phyloP scores from a whole-genome alignment of 2,888 invertebrate genomes.

The Ichneumoninae sp. region DNA sequence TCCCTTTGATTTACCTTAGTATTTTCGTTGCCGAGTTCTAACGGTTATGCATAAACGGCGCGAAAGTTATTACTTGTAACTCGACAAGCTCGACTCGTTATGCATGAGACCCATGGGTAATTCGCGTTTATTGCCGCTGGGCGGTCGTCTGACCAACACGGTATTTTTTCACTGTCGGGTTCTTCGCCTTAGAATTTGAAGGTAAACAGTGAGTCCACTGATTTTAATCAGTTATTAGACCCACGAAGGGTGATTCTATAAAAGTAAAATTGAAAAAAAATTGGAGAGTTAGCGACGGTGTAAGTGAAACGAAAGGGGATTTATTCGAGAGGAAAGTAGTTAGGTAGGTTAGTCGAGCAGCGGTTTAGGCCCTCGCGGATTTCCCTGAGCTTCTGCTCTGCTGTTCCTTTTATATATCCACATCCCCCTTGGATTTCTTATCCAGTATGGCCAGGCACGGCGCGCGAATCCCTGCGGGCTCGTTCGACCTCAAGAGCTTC shows the following conservation, averaged over 20 bases:
- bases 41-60: constrained; percentile 3
- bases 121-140: constrained; percentile 15
- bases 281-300: background rate
- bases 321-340: constrained; percentile 43
- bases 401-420: constrained; percentile 56
- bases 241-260: background rate
- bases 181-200: background rate
- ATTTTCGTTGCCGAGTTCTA: background rate
- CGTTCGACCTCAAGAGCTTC: constrained; percentile 65
- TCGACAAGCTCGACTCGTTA: background rate
- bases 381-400: constrained; percentile 35
- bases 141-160: constrained; percentile 18
- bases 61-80: background rate
- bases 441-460: constrained; percentile 55
- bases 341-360: constrained; percentile 49
- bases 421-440: constrained; percentile 55
- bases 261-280: constrained; percentile 8
- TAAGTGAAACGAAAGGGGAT: constrained; percentile 45
- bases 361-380: constrained; percentile 57
- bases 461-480: constrained; percentile 60
- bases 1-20: background rate
- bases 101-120: constrained; percentile 20
- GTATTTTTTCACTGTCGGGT: constrained; percentile 28
- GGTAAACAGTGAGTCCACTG: background rate
- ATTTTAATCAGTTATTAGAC: background rate